Base-by-base conservation (phyloP, 1,140 invertebrate genomes). In the Trachymyrmex cornetzi region DNA sequence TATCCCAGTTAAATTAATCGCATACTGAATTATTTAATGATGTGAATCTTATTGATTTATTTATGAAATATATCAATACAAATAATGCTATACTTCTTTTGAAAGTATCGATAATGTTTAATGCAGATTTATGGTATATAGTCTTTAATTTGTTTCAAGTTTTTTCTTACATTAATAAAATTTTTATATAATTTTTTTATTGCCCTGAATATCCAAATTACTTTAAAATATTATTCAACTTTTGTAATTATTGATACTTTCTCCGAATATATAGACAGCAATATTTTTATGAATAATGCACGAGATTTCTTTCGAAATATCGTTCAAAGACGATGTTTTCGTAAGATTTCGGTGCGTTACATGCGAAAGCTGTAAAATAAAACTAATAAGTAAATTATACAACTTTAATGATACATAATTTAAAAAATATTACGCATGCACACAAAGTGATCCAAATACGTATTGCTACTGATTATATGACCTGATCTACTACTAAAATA, bases 381-480 rank as follows among this genome's bases (percentile, higher is more conserved):
- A 6, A 19, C 57, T 19, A 14, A 53, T 67, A 66, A 53, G 24
- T 3, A 67, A 71, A 69, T 69, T 38, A 38, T 7, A 38, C 7
- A 80, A 27, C 2, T 44, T 44, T 66, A 48, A 64, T 48, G 2
- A 81, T 71, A 71, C 14, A n/a, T 16, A 24, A 50, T 50, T 59
- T 7, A 81, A 55, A 57, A 61, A 34, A 61, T 67, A 48, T 75
- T 34, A 24, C n/a, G 14, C 82, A 85, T 85, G 82, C 82, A 79
- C 53, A 44, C 9, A 44, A 44, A 64, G 72, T 75, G 22, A 79
- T 27, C 44, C 48, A 63, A 84, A 48, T 74, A 84, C 7, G 48
- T 74, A 50, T 74, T 4, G 44, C 48, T 75, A 85, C n/a, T 44
- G n/a, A 9, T 16, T 77, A 59, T 77, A 30, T 77, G 14, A 66